Percentiles rank a stretch among this genome's conserved stretches.
These are phyloP conservation scores for Pycnonotus jocosus DNA, from an alignment of 2,113 vertebrate genomes.

Conservation along the genomic window DNA sequence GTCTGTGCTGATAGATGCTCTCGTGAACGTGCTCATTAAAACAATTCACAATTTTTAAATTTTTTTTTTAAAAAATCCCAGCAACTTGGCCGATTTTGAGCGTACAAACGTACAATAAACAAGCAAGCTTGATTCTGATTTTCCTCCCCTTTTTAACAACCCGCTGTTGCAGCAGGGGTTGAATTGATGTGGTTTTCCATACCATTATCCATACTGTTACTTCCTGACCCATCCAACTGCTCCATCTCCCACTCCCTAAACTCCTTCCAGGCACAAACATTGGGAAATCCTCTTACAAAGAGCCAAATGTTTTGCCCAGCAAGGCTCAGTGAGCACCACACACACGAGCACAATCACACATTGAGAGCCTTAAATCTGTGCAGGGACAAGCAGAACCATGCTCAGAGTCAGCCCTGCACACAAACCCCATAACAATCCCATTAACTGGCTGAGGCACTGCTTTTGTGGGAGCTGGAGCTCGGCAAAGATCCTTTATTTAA, in stretches of 20 bases:
- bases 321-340: background rate
- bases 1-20: background rate
- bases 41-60: background rate
- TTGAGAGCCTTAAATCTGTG: background rate
- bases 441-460: background rate
- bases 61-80: accelerated
- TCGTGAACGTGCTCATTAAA: background rate
- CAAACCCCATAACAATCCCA: background rate
- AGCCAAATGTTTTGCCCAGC: background rate
- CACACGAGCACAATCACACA: background rate
- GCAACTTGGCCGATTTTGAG: background rate
- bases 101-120: background rate
- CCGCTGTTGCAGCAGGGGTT: background rate
- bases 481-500: background rate
- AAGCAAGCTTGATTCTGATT: background rate
- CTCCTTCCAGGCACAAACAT: background rate
- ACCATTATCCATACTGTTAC: background rate
- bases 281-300: background rate
- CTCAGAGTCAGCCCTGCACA: background rate
- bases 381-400: background rate
- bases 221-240: background rate
- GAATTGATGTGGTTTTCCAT: background rate
- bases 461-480: background rate
- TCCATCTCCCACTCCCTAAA: background rate
- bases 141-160: background rate